phyloP scores from a whole-genome alignment of 2,113 vertebrate genomes.

The Larimichthys polyactis region DNA sequence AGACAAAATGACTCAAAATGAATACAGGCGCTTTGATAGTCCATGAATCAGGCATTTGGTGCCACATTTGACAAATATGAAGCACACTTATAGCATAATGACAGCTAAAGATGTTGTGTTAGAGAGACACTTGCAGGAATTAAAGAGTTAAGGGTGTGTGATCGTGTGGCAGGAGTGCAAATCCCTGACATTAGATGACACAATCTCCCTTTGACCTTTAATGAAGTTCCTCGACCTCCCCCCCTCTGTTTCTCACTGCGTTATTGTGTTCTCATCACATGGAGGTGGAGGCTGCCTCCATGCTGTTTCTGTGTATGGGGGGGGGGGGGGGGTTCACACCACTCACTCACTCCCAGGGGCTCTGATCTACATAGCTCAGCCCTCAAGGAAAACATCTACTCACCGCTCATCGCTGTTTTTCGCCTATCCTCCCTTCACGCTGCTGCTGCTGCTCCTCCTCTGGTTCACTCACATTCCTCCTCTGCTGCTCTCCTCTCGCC shows the following conservation, averaged over 20 bases:
- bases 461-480: constrained; percentile 2
- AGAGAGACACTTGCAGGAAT: neutral
- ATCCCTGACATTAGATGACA: constrained; percentile 8
- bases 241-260: neutral
- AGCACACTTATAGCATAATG: neutral
- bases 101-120: neutral
- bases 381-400: constrained; percentile 57
- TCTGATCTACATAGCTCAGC: constrained; percentile 69
- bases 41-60: neutral
- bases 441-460: neutral
- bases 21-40: neutral
- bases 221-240: constrained; percentile 5
- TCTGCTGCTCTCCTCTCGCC: neutral
- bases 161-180: neutral
- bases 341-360: constrained; percentile 53
- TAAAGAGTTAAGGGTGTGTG: neutral
- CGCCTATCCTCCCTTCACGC: neutral
- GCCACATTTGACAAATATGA: no score
- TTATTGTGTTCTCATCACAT: constrained; percentile 6
- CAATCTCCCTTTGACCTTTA: constrained; percentile 28
- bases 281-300: constrained; percentile 7
- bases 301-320: neutral
- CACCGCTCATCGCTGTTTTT: constrained; percentile 18
- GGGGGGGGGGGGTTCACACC: constrained; percentile 21
- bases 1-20: neutral